Percentiles rank a stretch among this genome's conserved stretches.
phyloP scores from a whole-genome alignment of 2,888 invertebrate species.

The Trissonchulus latispiculum region DNA sequence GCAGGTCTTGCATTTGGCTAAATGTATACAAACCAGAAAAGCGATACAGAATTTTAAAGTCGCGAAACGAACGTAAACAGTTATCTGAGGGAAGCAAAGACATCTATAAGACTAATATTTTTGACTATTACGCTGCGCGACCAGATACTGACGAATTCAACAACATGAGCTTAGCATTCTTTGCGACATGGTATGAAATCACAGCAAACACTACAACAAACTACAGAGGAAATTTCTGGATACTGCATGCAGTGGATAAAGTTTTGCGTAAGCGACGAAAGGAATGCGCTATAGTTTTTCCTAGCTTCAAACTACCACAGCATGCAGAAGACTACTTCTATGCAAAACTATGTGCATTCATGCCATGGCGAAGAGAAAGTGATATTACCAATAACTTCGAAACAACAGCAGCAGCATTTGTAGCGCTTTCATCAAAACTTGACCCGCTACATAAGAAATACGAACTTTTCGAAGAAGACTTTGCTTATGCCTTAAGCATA shows the following conservation, averaged over 20 bases:
- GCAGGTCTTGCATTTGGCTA: neutral
- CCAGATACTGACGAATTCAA: neutral
- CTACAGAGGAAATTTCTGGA: neutral
- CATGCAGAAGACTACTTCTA: neutral
- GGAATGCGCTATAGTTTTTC: neutral
- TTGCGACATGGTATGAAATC: neutral
- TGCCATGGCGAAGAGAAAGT: conserved; percentile 8
- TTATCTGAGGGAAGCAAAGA: neutral
- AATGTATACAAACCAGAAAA: neutral
- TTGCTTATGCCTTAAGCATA: neutral
- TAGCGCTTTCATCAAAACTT: neutral
- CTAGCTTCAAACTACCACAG: neutral
- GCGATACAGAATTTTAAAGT: neutral
- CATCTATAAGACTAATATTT: neutral
- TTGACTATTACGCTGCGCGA: neutral
- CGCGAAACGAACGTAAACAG: neutral
- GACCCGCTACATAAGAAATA: neutral
- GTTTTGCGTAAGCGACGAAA: neutral
- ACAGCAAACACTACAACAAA: neutral
- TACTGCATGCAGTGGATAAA: neutral
- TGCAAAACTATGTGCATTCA: neutral
- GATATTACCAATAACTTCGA: neutral
- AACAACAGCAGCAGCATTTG: neutral
- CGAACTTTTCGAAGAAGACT: neutral
- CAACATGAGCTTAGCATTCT: neutral